Conservation (phyloP, 2,113 vertebrate species). For the Illadopsis cleaveri region DNA sequence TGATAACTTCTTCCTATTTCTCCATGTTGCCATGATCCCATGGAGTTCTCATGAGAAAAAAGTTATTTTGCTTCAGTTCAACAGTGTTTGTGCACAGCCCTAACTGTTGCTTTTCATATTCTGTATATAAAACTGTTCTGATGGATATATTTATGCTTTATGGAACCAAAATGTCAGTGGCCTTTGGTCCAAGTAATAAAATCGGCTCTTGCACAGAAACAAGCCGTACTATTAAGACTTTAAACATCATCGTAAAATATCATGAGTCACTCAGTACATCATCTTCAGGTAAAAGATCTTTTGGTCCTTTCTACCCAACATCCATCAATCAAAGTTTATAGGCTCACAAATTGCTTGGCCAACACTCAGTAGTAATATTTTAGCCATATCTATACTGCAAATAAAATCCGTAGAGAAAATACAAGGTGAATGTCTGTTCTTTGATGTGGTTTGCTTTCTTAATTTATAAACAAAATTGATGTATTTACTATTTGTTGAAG, state of each 20-base stretch:
- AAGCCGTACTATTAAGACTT: slow-evolving; percentile 61
- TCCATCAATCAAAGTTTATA: slow-evolving; percentile 68
- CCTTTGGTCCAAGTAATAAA: slow-evolving; percentile 69
- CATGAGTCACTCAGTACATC: slow-evolving; percentile 64
- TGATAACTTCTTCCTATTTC: not conserved
- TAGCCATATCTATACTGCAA: slow-evolving; percentile 32
- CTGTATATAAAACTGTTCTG: slow-evolving; percentile 41
- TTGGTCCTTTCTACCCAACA: slow-evolving; percentile 27
- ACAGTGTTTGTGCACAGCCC: not conserved
- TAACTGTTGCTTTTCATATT: slow-evolving; percentile 40
- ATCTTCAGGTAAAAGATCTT: slow-evolving; percentile 59
- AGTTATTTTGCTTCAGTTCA: not conserved
- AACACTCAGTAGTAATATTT: slow-evolving; percentile 40
- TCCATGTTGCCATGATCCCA: not conserved
- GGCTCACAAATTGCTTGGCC: slow-evolving; percentile 61
- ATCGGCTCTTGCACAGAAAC: slow-evolving; percentile 61
- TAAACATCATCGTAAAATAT: slow-evolving; percentile 68
- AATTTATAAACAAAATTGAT: slow-evolving; percentile 2
- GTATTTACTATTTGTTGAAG: not conserved
- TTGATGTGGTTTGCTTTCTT: not conserved
- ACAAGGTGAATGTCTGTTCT: not conserved
- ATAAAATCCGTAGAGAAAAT: slow-evolving; percentile 28
- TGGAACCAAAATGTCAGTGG: slow-evolving; percentile 61
- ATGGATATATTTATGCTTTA: slow-evolving; percentile 53
- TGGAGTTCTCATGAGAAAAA: not conserved